A percentile compares a stretch with the other conserved stretches of the same genome.
Conservation (phyloP, 2,797 vertebrate genomes). For the Rhincodon typus region DNA sequence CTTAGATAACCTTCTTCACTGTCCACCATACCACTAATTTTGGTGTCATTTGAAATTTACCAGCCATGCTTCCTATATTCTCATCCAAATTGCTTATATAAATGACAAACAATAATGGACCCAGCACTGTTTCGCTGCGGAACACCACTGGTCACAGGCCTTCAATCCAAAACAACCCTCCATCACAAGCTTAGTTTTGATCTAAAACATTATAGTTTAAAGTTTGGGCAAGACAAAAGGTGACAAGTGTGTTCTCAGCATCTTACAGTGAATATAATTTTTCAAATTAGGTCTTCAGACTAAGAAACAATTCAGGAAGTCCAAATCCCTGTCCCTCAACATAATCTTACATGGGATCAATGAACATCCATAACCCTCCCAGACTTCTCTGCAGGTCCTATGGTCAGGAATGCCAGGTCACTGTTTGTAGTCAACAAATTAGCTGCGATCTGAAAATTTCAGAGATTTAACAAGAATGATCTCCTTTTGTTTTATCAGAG, state of each 20-base stretch:
- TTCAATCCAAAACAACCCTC: too few relatives aligned
- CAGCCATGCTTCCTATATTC: too few relatives aligned
- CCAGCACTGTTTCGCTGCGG: too few relatives aligned
- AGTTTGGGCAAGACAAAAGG: neutral
- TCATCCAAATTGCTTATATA: too few relatives aligned
- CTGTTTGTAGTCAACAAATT: neutral
- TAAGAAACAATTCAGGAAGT: neutral
- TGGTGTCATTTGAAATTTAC: too few relatives aligned
- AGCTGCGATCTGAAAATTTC: neutral
- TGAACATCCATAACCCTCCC: neutral
- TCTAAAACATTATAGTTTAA: too few relatives aligned
- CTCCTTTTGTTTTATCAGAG: constrained; percentile 53
- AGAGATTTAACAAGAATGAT: neutral
- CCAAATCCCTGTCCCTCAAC: neutral
- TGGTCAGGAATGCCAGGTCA: neutral
- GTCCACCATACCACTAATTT: too few relatives aligned
- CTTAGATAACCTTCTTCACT: too few relatives aligned
- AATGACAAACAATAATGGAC: too few relatives aligned
- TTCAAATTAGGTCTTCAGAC: neutral
- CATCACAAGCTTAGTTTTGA: too few relatives aligned
- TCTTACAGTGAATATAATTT: neutral
- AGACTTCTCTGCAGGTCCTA: neutral
- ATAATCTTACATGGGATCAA: neutral
- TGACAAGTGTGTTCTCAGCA: neutral
- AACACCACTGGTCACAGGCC: too few relatives aligned